Base-by-base conservation (phyloP, 1,140 invertebrate species). In the Acromyrmex charruanus region DNA sequence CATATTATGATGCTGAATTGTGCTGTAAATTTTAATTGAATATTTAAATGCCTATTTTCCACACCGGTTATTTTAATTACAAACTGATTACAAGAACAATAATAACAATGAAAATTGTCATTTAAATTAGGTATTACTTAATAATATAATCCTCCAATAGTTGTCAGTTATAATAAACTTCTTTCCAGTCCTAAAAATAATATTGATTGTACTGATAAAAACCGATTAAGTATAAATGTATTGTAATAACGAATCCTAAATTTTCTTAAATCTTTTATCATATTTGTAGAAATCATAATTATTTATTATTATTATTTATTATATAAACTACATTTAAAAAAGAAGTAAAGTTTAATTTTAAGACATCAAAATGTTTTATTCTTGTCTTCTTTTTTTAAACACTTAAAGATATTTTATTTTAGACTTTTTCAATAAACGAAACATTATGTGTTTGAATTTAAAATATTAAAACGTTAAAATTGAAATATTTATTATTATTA, bases 31-130 rank as follows among this genome's bases (percentile, higher is more conserved):
- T 71, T 55, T 53, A 9, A 71, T 69, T 69, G 14, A 55, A 58
- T 81, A 71, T 61, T 81, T 71, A 81, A 69, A 55, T 68, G 65
- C n/a, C n/a, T 69, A 55, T 55, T 81, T 69, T 66, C 39, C 31
- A 10, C 31, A 18, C n/a, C n/a, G 65, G n/a, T 25, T 55, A 71
- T 69, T 80, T 80, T 55, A 35, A 80, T 25, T 55, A 58, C 39
- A 55, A 69, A 28, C 58, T 44, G 21, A 63, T 69, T 68, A 21
- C 10, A 58, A 81, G 7, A 18, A 66, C 51, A 66, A 77, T 44
- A 77, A 39, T 35, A 63, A 49, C 18, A 21, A 44, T 44, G 9
- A 39, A 80, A 53, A 68, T 35, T 31, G 49, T 79, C 31, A 53
- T 69, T 69, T 39, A 31, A 35, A 55, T 68, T 21, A 10, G 0